These are phyloP conservation scores for Bungarus multicinctus DNA, from an alignment of 2,113 vertebrate genomes.

Conservation along the genomic window DNA sequence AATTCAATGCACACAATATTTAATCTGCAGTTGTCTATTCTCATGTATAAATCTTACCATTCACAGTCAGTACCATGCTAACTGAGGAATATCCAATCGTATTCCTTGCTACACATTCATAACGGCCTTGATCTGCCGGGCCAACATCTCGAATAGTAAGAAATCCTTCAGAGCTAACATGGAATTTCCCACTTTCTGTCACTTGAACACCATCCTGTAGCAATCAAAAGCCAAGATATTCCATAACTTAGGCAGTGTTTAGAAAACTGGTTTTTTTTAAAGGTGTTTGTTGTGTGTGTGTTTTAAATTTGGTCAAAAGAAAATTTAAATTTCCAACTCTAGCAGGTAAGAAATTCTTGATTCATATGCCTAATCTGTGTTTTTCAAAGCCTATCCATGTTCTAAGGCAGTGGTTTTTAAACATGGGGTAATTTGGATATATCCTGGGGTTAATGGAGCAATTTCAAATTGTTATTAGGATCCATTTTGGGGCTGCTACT, in stretches of 20 bases:
- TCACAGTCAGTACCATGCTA: conserved; percentile 92
- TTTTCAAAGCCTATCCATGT: not conserved
- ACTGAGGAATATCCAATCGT: conserved; percentile 88
- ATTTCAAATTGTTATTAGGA: not conserved
- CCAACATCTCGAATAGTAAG: conserved; percentile 91
- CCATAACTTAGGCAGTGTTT: not conserved
- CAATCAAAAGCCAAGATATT: not conserved
- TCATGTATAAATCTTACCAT: conserved; percentile 71
- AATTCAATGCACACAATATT: not conserved
- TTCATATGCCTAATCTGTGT: not conserved
- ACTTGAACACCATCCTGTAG: conserved; percentile 93
- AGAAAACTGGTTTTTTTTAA: not conserved
- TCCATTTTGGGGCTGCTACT: not conserved
- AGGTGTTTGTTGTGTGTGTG: not conserved
- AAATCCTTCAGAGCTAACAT: conserved; percentile 87
- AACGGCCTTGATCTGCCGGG: conserved; percentile 86
- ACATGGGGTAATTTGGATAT: not conserved
- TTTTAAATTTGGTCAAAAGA: not conserved
- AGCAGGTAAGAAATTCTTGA: not conserved
- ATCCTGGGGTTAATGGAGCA: not conserved
- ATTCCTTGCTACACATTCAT: conserved; percentile 92
- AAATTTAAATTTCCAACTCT: not conserved
- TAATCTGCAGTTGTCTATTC: not conserved
- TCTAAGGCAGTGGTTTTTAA: not conserved
- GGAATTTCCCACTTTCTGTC: conserved; percentile 97